These are phyloP conservation scores for Beris chalybata DNA, from an alignment of 2,888 invertebrate species.

Conservation along the genomic window DNA sequence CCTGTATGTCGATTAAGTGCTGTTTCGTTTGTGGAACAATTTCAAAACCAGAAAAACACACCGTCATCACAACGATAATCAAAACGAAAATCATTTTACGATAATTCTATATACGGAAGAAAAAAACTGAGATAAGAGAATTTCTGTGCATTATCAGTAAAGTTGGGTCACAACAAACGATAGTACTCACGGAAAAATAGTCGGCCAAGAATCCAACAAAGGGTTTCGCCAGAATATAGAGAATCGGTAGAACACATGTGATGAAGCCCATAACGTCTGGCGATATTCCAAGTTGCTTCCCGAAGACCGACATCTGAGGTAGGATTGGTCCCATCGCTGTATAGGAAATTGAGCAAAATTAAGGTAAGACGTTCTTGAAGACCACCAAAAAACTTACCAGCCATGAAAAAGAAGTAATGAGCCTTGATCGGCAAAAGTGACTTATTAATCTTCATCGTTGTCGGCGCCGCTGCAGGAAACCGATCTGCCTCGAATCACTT, in stretches of 20 bases:
- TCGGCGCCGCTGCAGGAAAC: constrained; percentile 25
- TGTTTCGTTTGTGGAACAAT: constrained; percentile 61
- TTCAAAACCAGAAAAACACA: constrained; percentile 70
- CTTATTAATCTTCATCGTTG: constrained; percentile 66
- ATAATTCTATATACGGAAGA: constrained; percentile 43
- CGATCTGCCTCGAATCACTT: no score
- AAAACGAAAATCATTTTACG: constrained; percentile 73
- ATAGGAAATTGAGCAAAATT: constrained; percentile 42
- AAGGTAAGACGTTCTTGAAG: neutral
- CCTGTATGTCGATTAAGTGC: constrained; percentile 43
- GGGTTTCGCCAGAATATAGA: constrained; percentile 77
- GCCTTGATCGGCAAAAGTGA: constrained; percentile 78
- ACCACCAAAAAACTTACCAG: constrained; percentile 64
- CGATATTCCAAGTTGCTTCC: constrained; percentile 75
- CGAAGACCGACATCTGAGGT: constrained; percentile 77
- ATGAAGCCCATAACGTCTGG: constrained; percentile 76
- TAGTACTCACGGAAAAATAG: constrained; percentile 62
- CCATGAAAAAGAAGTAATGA: constrained; percentile 87
- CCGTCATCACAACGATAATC: constrained; percentile 66
- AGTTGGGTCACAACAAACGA: no score
- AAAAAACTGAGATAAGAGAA: neutral
- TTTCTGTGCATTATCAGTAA: neutral
- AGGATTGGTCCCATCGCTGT: constrained; percentile 79
- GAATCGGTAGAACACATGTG: constrained; percentile 72
- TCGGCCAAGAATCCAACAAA: constrained; percentile 75